phyloP scores from a whole-genome alignment of 37 sponge, comb jelly and placozoan species.

The Tethya wilhelma region DNA sequence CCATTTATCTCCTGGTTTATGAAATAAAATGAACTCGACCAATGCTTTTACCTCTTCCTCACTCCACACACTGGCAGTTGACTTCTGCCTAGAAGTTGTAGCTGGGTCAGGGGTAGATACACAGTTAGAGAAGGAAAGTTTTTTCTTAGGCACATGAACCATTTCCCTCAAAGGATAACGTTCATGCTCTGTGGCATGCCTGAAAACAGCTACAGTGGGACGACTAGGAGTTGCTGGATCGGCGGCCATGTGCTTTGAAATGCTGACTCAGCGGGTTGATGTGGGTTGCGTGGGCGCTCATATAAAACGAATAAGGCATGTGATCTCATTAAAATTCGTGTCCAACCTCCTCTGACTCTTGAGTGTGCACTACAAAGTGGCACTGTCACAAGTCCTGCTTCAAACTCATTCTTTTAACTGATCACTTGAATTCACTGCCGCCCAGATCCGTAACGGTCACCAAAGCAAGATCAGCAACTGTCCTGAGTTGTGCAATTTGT shows the following conservation, averaged over 20 bases:
- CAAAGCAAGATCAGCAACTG: too few relatives aligned
- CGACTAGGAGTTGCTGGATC: background rate
- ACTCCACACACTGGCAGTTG: background rate
- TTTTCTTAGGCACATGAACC: background rate
- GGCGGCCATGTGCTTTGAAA: background rate
- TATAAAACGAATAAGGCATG: background rate
- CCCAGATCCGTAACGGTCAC: too few relatives aligned
- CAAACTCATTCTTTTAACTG: too few relatives aligned
- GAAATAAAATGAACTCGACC: background rate
- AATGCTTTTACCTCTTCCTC: background rate
- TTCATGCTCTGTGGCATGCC: background rate
- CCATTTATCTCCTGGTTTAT: background rate
- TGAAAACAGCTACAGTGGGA: background rate
- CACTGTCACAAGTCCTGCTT: too few relatives aligned
- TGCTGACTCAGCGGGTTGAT: background rate
- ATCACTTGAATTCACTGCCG: too few relatives aligned
- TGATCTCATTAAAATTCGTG: background rate
- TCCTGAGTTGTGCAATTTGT: too few relatives aligned
- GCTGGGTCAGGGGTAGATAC: background rate
- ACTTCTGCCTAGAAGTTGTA: background rate
- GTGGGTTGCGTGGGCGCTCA: background rate
- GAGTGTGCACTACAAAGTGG: too few relatives aligned
- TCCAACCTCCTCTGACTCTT: background rate
- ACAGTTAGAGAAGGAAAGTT: background rate
- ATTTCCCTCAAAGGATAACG: background rate